phyloP scores from a whole-genome alignment of 2,113 vertebrate species.

The Pygoscelis antarcticus region DNA sequence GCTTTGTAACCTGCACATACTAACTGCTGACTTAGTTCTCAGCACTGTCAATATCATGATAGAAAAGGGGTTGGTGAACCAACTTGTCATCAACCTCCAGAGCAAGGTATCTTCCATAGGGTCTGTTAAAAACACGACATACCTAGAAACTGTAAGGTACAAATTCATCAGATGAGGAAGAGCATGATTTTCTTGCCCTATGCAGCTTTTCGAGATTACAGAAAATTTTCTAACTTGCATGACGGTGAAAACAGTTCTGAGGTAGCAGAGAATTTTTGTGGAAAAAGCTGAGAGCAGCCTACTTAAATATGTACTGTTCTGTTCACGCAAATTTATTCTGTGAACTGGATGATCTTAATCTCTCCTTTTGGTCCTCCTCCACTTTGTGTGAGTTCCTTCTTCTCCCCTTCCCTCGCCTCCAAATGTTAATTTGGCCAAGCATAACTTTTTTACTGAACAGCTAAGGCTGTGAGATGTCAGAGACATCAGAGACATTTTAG shows the following conservation, averaged over 20 bases:
- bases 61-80: background rate
- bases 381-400: background rate
- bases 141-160: background rate
- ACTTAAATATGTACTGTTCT: background rate
- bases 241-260: background rate
- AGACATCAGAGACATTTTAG: background rate
- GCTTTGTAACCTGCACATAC: background rate
- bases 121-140: background rate
- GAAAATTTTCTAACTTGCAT: background rate
- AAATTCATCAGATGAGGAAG: background rate
- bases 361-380: background rate
- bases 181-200: background rate
- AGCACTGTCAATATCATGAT: rapidly evolving
- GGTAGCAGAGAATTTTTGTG: background rate
- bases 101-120: background rate
- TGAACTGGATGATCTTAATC: background rate
- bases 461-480: background rate
- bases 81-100: background rate
- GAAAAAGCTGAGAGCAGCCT: background rate
- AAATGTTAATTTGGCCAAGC: background rate
- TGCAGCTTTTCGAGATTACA: background rate
- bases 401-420: background rate
- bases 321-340: rapidly evolving
- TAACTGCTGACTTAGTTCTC: background rate
- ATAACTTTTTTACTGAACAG: background rate